These are phyloP conservation scores for Microchrysa polita DNA, from an alignment of 2,888 invertebrate genomes.

Conservation along the genomic window DNA sequence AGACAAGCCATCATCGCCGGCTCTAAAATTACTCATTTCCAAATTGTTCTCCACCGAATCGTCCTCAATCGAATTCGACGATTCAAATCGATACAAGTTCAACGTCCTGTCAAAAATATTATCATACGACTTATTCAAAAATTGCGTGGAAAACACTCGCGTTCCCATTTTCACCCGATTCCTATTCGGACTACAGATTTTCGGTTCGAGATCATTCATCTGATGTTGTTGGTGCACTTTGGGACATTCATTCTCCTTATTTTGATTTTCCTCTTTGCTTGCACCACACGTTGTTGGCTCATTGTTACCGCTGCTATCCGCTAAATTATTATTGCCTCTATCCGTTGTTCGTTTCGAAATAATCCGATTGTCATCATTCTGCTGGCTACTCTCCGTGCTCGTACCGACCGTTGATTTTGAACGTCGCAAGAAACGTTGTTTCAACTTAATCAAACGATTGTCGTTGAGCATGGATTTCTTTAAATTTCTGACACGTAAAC, in stretches of 20 bases:
- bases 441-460: constrained; percentile 51
- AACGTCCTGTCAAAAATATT: constrained; percentile 50
- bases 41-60: constrained; percentile 32
- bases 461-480: constrained; percentile 54
- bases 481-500: constrained; percentile 51
- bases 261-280: constrained; percentile 67
- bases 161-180: constrained; percentile 81
- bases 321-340: constrained; percentile 23
- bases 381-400: background rate
- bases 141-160: constrained; percentile 67
- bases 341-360: background rate
- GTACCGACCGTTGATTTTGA: constrained; percentile 51
- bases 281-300: constrained; percentile 46
- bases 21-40: background rate
- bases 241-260: constrained; percentile 77
- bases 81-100: constrained; percentile 47
- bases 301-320: background rate
- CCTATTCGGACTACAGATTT: constrained; percentile 67
- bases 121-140: constrained; percentile 53
- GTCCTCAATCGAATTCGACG: constrained; percentile 42
- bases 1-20: constrained; percentile 43
- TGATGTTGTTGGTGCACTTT: constrained; percentile 36
- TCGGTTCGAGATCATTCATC: constrained; percentile 42
- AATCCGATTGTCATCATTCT: constrained; percentile 12
- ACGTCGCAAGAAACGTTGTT: constrained; percentile 51